Evolutionary conservation across 1,140 invertebrate species (phyloP).

Genomic region (Asobara japonica): DNA sequence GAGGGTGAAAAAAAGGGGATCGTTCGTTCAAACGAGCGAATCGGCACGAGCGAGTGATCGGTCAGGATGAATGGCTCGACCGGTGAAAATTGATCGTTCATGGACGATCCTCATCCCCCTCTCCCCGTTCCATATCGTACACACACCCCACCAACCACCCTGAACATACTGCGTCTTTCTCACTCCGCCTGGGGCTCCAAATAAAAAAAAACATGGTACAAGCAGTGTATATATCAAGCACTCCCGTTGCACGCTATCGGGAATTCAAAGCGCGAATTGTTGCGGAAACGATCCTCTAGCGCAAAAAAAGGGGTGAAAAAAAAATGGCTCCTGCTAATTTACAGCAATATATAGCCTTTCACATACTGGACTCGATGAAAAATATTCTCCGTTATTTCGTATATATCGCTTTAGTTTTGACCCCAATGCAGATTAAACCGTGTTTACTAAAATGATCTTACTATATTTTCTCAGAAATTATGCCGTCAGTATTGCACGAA

Average conservation of each 20-base stretch:
- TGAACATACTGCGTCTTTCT: conserved; percentile 6
- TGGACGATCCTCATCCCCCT: background rate
- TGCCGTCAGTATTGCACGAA: background rate
- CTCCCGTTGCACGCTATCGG: conserved; percentile 1
- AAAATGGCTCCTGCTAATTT: conserved; percentile 12
- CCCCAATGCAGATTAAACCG: background rate
- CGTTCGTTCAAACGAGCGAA: conserved; percentile 31
- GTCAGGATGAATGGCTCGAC: conserved; percentile 35
- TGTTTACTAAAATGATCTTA: conserved; percentile 8
- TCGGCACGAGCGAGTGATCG: conserved; percentile 29
- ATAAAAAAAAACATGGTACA: background rate
- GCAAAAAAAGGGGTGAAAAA: background rate
- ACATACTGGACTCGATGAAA: conserved; percentile 6
- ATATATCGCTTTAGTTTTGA: conserved; percentile 2
- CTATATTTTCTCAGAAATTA: background rate
- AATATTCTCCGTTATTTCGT: conserved; percentile 1
- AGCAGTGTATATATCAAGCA: conserved; percentile 4
- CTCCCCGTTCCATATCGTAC: background rate
- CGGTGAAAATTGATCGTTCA: conserved; percentile 39
- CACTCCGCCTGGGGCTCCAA: background rate
- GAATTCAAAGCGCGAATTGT: conserved; percentile 21
- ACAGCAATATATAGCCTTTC: conserved; percentile 17
- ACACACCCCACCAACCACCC: background rate
- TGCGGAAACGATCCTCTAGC: conserved; percentile 3
- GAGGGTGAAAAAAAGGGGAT: background rate